Percentiles rank a stretch among this genome's conserved stretches.
phyloP scores from a whole-genome alignment of 2,888 invertebrate species.

The Ganaspis brasiliensis region DNA sequence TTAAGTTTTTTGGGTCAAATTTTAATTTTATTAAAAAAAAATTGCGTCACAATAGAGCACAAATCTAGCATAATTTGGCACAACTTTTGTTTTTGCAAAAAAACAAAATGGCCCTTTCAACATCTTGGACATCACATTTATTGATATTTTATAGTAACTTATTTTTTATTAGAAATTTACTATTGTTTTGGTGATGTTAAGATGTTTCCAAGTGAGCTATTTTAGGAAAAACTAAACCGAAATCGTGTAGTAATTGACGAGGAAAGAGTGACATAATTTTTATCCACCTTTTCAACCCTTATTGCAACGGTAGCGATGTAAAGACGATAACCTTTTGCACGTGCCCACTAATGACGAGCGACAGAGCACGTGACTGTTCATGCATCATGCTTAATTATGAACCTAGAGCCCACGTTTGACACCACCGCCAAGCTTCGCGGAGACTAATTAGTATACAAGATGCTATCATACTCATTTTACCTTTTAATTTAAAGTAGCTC shows the following conservation, averaged over 20 bases:
- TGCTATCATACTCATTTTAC: constrained; percentile 34
- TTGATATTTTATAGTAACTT: no score
- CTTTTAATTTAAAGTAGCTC: constrained; percentile 32
- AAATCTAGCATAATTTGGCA: no score
- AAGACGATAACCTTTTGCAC: constrained; percentile 32
- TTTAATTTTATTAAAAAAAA: no score
- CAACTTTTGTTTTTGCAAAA: no score
- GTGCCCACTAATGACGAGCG: constrained; percentile 40
- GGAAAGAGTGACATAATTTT: background rate
- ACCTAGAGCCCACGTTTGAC: constrained; percentile 33
- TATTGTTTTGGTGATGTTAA: background rate
- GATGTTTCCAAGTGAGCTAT: no score
- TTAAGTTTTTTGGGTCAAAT: no score
- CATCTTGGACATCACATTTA: no score
- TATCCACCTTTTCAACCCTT: constrained; percentile 8
- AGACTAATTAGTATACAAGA: constrained; percentile 40
- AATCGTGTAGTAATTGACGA: background rate
- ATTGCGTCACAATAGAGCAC: no score
- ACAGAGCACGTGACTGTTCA: constrained; percentile 36
- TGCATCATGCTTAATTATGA: constrained; percentile 37
- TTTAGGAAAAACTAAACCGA: background rate
- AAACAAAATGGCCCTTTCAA: no score
- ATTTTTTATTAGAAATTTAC: no score
- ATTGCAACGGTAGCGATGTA: constrained; percentile 11
- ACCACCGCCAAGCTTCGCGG: constrained; percentile 11